phyloP scores from a whole-genome alignment of 2,888 invertebrate species.

The Cryptus viduatorius region DNA sequence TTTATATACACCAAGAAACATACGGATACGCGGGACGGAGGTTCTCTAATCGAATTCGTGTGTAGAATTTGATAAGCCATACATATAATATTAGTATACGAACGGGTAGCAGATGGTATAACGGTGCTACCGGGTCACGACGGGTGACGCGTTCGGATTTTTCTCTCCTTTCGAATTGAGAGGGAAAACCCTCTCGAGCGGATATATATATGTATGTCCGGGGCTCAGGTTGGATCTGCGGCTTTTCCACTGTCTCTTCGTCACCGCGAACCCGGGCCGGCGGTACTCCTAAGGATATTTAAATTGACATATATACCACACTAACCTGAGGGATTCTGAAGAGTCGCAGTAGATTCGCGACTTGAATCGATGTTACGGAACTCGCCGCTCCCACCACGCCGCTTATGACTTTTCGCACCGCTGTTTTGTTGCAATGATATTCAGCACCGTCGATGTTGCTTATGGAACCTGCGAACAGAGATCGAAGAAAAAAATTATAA shows the following conservation, averaged over 20 bases:
- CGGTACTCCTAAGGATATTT: background rate
- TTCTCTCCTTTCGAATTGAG: background rate
- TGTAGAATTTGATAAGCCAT: conserved; percentile 48
- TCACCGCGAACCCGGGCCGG: background rate
- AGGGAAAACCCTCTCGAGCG: background rate
- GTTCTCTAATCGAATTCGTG: conserved; percentile 60
- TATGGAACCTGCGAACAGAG: conserved; percentile 92
- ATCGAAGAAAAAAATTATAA: background rate
- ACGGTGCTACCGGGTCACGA: background rate
- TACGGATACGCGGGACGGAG: background rate
- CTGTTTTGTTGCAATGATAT: conserved; percentile 93
- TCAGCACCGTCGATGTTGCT: conserved; percentile 97
- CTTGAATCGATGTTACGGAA: conserved; percentile 98
- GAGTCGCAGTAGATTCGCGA: conserved; percentile 95
- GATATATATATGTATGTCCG: background rate
- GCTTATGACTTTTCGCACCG: conserved; percentile 94
- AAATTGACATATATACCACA: conserved; percentile 29
- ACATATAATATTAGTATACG: conserved; percentile 24
- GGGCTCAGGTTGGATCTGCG: background rate
- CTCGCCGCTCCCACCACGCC: conserved; percentile 96
- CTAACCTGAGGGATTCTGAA: conserved; percentile 94
- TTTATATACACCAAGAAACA: background rate
- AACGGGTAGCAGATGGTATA: conserved; percentile 2
- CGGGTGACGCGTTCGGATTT: background rate
- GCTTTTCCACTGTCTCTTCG: background rate